Evolutionary conservation across 35 echinoderm and acorn worm genomes (phyloP), one percentile per base, ranked within the genome.

Genomic region (Ophiothrix spiculata): DNA sequence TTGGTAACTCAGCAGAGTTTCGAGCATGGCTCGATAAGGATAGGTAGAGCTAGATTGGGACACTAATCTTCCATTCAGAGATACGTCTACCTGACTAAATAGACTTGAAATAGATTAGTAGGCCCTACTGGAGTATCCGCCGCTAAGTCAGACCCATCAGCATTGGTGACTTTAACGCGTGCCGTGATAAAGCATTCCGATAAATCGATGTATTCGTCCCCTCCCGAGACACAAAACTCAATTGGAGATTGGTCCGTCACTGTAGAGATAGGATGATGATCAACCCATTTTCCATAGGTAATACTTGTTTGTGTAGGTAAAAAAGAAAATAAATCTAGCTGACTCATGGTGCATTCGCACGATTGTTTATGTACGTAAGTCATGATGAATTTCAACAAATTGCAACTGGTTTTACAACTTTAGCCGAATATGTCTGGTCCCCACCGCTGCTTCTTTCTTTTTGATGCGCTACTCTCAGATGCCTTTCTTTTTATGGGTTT

Each of bases 1-100:
- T 25, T 79, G 77, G 42, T 94, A 90, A 33, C 42, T 90, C 16
- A 94, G 73, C 33, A 94, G 2, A 0, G 77, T 94, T 74, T 94
- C 92, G 23, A 90, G 74, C n/a, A 54, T 54, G 45, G 45, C 45
- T 21, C 45, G 8, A 21, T 54, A 54, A 11, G 45, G 45, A 54
- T 54, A 54, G 8, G 21, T 54, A 11, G 45, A 54, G 8, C 45
- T 54, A 21, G 45, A 54, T 21, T 54, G 45, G 8, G 45, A 54
- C 21, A 54, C 45, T 8, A 54, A 21, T 54, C 45, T 8, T 54
- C 45, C 8, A 8, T 54, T 54, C 21, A 54, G 21, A 54, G 45
- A 8, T 11, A 54, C 45, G 21, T 54, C 45, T 21, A 54, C 45
- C 21, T 54, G 45, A 21, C 21, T 54, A 21, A 54, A 54, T 8